Conservation (phyloP, 2,113 vertebrate genomes). For the Bos javanicus region DNA sequence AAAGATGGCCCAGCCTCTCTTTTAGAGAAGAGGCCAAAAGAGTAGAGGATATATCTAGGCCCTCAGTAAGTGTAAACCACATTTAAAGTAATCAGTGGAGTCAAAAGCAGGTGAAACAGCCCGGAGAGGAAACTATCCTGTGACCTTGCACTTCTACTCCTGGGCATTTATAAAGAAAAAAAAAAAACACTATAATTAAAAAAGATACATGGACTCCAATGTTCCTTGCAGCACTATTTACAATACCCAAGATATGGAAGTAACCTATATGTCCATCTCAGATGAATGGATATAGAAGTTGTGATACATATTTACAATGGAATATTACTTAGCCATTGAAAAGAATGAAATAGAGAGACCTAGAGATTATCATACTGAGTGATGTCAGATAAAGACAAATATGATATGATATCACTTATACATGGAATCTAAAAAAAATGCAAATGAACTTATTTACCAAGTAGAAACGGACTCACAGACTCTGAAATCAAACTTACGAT, state of each 20-base stretch:
- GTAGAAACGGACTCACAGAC: background rate
- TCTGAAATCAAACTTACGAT: background rate
- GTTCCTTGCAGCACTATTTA: background rate
- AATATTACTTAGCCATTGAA: background rate
- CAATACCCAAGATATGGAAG: background rate
- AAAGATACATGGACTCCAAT: background rate
- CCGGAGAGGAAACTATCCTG: background rate
- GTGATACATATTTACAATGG: background rate
- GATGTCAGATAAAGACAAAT: background rate
- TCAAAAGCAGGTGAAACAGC: background rate
- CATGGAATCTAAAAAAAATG: background rate
- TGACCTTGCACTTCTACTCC: background rate
- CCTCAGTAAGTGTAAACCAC: too few relatives aligned
- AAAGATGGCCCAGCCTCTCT: background rate
- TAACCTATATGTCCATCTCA: background rate
- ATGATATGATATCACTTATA: background rate
- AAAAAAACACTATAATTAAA: background rate
- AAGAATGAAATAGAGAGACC: background rate
- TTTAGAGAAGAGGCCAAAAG: background rate
- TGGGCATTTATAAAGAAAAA: background rate
- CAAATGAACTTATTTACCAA: background rate
- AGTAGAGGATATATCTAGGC: background rate
- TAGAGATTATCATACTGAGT: background rate
- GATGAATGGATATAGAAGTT: background rate
- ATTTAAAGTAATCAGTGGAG: background rate